Evolutionary conservation across 2,113 vertebrate genomes (phyloP), one percentile per base, ranked within the genome.

Genomic region (Ariopsis seemanni): DNA sequence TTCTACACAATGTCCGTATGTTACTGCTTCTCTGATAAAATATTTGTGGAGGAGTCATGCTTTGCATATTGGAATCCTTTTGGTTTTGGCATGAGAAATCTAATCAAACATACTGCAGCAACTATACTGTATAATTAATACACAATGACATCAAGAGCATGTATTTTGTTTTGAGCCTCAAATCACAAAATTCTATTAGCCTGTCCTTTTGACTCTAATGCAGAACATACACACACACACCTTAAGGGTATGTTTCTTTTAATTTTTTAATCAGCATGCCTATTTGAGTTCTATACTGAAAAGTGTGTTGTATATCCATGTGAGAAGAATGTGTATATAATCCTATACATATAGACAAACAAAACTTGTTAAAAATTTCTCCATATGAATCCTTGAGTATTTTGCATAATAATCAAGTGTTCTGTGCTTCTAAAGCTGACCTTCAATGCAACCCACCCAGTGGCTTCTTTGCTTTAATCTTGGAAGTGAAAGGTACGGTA

Each of bases 61-160:
- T 34, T 27, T 55, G 52, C 58, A 62, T 78, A 87, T 84, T 84
- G 74, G 55, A 84, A 74, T 85, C 78, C 83, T 87, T 87, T 85
- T 52, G n/a, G 53, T 77, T 85, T 62, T n/a, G n/a, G 52, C 30
- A 15, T 17, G 12, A 53, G 25, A 74, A 85, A 82, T 80, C 63
- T 75, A 89, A 52, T 27, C 58, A 75, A 52, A 87, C 75, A 60
- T 78, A 78, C 80, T 83, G 60, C 57, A 75, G 85, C 55, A 69
- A 30, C 5, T 34, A 72, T 72, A 72, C 7, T 71, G 69, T 71
- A 71, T 34, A 71, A 71, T 8, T 34, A 42, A 34, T 71, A 71
- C 30, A 42, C 27, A 71, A 8, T 71, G 30, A 2, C 69, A 42
- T 71, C 15, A 18, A 71, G 69, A 34, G 69, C 5, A 34, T 71